Evolutionary conservation across 2,888 invertebrate genomes (phyloP).

Genomic region (Copidosoma aretas): DNA sequence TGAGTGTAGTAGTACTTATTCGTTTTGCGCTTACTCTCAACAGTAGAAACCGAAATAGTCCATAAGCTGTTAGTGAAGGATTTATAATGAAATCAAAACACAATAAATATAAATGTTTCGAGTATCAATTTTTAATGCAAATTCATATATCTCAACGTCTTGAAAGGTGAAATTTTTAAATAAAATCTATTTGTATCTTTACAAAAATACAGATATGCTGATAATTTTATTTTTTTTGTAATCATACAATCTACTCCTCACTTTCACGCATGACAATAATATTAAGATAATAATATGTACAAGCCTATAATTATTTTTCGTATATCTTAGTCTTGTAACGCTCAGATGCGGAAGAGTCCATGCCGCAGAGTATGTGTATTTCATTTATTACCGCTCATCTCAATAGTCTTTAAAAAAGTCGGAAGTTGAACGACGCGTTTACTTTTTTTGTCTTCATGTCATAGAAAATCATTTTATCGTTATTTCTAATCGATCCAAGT

Average conservation of each 20-base stretch:
- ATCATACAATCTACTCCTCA: slow-evolving; percentile 35
- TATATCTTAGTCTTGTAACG: not conserved
- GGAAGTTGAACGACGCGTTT: slow-evolving; percentile 10
- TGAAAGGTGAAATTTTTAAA: slow-evolving; percentile 35
- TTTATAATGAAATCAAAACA: slow-evolving; percentile 7
- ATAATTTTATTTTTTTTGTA: slow-evolving; percentile 26
- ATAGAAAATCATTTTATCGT: slow-evolving; percentile 31
- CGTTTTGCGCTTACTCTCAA: no score
- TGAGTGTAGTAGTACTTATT: no score
- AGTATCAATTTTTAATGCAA: slow-evolving; percentile 44
- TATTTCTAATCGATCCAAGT: slow-evolving; percentile 27
- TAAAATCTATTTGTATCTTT: slow-evolving; percentile 46
- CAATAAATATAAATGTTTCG: slow-evolving; percentile 22
- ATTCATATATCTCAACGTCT: slow-evolving; percentile 43
- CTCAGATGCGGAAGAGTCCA: slow-evolving; percentile 19
- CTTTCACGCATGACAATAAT: slow-evolving; percentile 32
- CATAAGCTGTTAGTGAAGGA: no score
- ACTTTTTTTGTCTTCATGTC: slow-evolving; percentile 14
- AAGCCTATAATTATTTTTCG: slow-evolving; percentile 10
- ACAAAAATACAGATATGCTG: slow-evolving; percentile 49
- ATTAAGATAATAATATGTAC: slow-evolving; percentile 17
- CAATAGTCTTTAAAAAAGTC: slow-evolving; percentile 31
- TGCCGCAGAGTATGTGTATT: slow-evolving; percentile 15
- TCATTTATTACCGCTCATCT: slow-evolving; percentile 16
- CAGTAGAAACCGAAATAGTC: no score